These are phyloP conservation scores for Mesochorus sp. DNA, from an alignment of 2,888 invertebrate genomes.

Conservation along the genomic window DNA sequence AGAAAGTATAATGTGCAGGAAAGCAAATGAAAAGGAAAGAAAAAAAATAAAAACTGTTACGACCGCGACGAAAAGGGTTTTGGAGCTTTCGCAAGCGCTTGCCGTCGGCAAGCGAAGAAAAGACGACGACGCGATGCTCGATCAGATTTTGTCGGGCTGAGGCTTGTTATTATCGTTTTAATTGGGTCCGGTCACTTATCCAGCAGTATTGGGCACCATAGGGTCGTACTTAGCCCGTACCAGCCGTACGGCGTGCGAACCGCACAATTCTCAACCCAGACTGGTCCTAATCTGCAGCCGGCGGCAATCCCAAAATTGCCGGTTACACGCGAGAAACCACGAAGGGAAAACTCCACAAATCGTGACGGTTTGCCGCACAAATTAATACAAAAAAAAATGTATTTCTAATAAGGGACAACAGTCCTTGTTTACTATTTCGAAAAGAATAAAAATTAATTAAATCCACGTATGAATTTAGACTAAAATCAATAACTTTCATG, in stretches of 20 bases:
- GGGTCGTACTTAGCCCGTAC: slow-evolving; percentile 72
- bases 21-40: neutral
- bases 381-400: slow-evolving; percentile 63
- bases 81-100: slow-evolving; percentile 39
- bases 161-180: slow-evolving; percentile 80
- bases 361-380: slow-evolving; percentile 58
- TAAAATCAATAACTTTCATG: neutral
- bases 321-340: slow-evolving; percentile 67
- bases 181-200: slow-evolving; percentile 80
- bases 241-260: slow-evolving; percentile 52
- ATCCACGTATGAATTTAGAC: no score
- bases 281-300: slow-evolving; percentile 78
- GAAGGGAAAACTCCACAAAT: slow-evolving; percentile 42
- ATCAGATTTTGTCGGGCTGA: slow-evolving; percentile 64
- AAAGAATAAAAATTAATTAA: neutral
- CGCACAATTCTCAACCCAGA: slow-evolving; percentile 57
- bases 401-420: no score
- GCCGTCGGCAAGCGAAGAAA: slow-evolving; percentile 51
- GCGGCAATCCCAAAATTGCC: slow-evolving; percentile 78
- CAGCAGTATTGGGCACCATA: slow-evolving; percentile 74
- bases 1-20: slow-evolving; percentile 14
- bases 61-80: neutral
- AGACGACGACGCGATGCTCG: slow-evolving; percentile 58
- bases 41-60: neutral
- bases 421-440: neutral